Evolutionary conservation across 2,113 vertebrate genomes (phyloP).

Genomic region (Corythornis cristatus): DNA sequence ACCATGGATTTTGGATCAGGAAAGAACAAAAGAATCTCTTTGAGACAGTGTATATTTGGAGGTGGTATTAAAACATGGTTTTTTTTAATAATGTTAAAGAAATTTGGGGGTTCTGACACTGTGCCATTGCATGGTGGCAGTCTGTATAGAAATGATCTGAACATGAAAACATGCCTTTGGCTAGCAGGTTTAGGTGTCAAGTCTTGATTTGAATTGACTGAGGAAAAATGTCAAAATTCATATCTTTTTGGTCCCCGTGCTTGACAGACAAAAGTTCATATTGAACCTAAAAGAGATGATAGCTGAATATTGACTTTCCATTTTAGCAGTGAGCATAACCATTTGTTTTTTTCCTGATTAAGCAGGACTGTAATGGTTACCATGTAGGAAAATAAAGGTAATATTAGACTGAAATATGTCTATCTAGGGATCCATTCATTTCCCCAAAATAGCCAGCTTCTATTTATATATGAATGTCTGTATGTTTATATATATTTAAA

Average conservation of each 20-base stretch:
- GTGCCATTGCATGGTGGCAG: not conserved
- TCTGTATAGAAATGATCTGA: not conserved
- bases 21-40: not conserved
- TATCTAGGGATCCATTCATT: conserved; percentile 77
- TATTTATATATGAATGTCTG: conserved; percentile 76
- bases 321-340: conserved; percentile 33
- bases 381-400: conserved; percentile 73
- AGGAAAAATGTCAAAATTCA: conserved; percentile 27
- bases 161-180: not conserved
- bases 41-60: not conserved
- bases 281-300: conserved; percentile 30
- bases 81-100: not conserved
- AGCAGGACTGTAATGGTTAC: conserved; percentile 65
- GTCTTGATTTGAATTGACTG: not conserved
- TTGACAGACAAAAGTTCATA: conserved; percentile 36
- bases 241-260: not conserved
- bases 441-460: conserved; percentile 71
- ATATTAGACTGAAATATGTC: conserved; percentile 77
- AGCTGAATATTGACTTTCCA: conserved; percentile 43
- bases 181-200: not conserved
- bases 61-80: not conserved
- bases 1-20: not conserved
- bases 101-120: not conserved
- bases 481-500: conserved; percentile 83
- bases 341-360: conserved; percentile 39